Conservation (phyloP, 2,888 invertebrate genomes). For the Torymus texanus region DNA sequence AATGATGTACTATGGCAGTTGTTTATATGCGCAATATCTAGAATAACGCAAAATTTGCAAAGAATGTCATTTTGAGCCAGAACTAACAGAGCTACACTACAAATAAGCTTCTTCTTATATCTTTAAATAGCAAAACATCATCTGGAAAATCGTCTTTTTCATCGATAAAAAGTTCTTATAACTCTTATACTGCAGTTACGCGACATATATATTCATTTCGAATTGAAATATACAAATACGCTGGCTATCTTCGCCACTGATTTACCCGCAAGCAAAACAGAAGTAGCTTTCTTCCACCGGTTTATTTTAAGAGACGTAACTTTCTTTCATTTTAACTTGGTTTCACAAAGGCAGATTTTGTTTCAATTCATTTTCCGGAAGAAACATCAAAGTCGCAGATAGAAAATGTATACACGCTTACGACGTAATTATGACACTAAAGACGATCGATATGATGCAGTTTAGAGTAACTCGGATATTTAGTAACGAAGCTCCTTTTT, state of each 20-base stretch:
- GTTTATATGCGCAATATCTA: no score
- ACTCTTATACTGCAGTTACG: conserved; percentile 34
- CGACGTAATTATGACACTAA: conserved; percentile 46
- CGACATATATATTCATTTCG: conserved; percentile 13
- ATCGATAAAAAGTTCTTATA: conserved; percentile 36
- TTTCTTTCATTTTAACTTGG: conserved; percentile 20
- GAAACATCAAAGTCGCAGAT: conserved; percentile 31
- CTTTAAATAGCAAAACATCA: conserved; percentile 48
- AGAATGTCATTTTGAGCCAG: no score
- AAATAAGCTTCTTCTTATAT: conserved; percentile 47
- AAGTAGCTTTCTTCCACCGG: conserved; percentile 3
- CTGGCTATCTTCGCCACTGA: conserved; percentile 4
- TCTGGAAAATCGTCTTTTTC: conserved; percentile 40
- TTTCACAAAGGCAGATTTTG: conserved; percentile 13
- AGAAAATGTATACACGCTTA: conserved; percentile 40
- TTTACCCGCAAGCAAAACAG: not conserved
- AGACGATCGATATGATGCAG: conserved; percentile 52
- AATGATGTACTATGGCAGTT: no score
- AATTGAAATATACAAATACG: conserved; percentile 50
- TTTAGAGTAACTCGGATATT: conserved; percentile 47
- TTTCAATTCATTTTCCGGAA: not conserved
- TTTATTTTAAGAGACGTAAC: conserved; percentile 6
- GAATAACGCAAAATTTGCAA: no score
- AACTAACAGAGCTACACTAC: no score
- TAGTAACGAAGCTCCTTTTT: conserved; percentile 52